Evolutionary conservation across 2,888 invertebrate genomes (phyloP), one percentile per base, ranked within the genome.

Genomic region (Phengaris alcon): DNA sequence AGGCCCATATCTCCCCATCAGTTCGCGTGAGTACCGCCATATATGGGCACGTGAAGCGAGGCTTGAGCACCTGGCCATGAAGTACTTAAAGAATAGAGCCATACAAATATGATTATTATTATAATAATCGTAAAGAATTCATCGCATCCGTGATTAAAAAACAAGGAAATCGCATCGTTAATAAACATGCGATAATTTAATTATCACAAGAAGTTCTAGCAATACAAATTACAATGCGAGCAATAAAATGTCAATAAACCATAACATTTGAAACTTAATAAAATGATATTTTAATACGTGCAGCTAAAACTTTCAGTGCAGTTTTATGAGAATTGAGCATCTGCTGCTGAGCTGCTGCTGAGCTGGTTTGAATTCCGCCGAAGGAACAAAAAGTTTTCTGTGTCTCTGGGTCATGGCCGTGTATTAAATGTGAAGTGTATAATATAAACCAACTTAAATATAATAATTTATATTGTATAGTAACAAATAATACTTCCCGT

Each of bases 101-200:
- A 52, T 72, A 72, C 52, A 48, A 46, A 46, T 69, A 72, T 13
- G 44, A 44, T 68, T 13, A 68, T 72, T 35, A 54, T 54, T 52
- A 72, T 54, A 22, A 54, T 54, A 8, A 72, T 44, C 44, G 52
- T 13, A 52, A 35, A 8, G 51, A 48, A 48, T 51, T 35, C 52
- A 54, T 54, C 72, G 72, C 52, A 15, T 72, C 72, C 72, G 72
- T 35, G 8, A 6, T 2, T 35, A 52, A 72, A 54, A 35, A 54
- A 72, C 22, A 13, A 72, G 72, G 72, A 72, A 72, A 72, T 52
- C 9, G 7, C 52, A 35, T 64, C 64, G 64, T 35, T 12, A 35
- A 35, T 35, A 35, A 0, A 72, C 72, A 72, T 72, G 72, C 54
- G 35, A 72, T 72, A 52, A 22, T 72, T 72, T 7, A 70, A 51